Conservation (phyloP, 2,113 vertebrate genomes). For the Xenopus tropicalis region DNA sequence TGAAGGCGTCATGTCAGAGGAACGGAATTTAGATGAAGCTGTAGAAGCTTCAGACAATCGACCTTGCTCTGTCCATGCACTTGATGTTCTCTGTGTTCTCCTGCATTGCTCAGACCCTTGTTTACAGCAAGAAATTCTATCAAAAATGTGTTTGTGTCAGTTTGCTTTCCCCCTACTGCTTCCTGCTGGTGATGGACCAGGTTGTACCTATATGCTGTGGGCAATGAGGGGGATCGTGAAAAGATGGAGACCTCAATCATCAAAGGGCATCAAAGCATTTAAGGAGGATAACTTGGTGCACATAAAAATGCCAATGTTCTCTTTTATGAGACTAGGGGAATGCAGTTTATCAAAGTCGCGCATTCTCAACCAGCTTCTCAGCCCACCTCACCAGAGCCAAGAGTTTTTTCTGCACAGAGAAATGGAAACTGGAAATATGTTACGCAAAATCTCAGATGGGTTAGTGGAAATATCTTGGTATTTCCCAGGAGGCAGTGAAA, state of each 20-base stretch:
- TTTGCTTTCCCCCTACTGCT: constrained; percentile 76
- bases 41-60: no score
- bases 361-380: constrained; percentile 65
- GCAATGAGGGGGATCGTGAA: constrained; percentile 60
- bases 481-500: constrained; percentile 30
- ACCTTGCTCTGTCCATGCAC: constrained; percentile 52
- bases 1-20: no score
- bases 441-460: constrained; percentile 64
- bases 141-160: constrained; percentile 65
- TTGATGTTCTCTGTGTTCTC: constrained; percentile 67
- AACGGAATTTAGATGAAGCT: no score
- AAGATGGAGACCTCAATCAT: constrained; percentile 45
- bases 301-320: constrained; percentile 64
- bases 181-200: constrained; percentile 58
- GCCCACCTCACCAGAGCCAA: constrained; percentile 54
- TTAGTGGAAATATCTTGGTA: constrained; percentile 71
- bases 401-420: constrained; percentile 65
- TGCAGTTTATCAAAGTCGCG: constrained; percentile 67
- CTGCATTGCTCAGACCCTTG: constrained; percentile 66
- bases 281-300: constrained; percentile 51
- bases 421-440: constrained; percentile 56
- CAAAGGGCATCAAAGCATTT: not conserved
- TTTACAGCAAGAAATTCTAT: constrained; percentile 62
- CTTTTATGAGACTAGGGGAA: constrained; percentile 66
- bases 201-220: constrained; percentile 62